Evolutionary conservation across 2,797 vertebrate species (phyloP), one percentile per base, ranked within the genome.

Genomic region (Tangara arthus): DNA sequence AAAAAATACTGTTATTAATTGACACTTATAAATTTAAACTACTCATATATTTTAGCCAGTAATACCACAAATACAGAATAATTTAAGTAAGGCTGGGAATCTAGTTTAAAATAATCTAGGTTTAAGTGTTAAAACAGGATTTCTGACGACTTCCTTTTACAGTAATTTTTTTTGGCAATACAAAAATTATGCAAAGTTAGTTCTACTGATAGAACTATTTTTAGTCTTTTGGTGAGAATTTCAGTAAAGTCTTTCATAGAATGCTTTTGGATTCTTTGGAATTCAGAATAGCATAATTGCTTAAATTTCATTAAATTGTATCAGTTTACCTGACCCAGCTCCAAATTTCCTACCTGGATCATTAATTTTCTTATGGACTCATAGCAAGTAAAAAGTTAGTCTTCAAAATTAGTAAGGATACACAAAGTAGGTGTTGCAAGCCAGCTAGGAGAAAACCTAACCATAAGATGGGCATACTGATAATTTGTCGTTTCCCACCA

Each of bases 1-100:
- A 77, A 68, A 55, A 94, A 63, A 50, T 53, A 39, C 34, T 89
- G 88, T 77, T 91, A 93, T 82, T 95, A 88, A 88, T 59, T 72
- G 75, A 28, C 1, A 5, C 27, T 90, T 90, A 59, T 46, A 94
- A 93, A 96, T 87, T 93, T 63, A 81, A 87, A 79, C 47, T 72
- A 84, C 50, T 42, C 9, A 12, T 89, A 49, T 68, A 85, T 73
- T 93, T 90, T 82, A 81, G 44, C 50, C 32, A 66, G 70, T 60
- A 80, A 80, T 64, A 71, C 49, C 65, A 50, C 35, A 86, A 61
- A 71, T 39, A 39, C 16, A 55, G 18, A 68, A 61, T n/a, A 32
- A 87, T 78, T 87, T 82, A 41, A 84, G 80, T 69, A 59, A 65
- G 35, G 46, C 42, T 57, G 28, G 8, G 15, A 81, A 84, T 72